Evolutionary conservation across 2,888 invertebrate genomes (phyloP).

Genomic region (Yponomeuta sedellus): DNA sequence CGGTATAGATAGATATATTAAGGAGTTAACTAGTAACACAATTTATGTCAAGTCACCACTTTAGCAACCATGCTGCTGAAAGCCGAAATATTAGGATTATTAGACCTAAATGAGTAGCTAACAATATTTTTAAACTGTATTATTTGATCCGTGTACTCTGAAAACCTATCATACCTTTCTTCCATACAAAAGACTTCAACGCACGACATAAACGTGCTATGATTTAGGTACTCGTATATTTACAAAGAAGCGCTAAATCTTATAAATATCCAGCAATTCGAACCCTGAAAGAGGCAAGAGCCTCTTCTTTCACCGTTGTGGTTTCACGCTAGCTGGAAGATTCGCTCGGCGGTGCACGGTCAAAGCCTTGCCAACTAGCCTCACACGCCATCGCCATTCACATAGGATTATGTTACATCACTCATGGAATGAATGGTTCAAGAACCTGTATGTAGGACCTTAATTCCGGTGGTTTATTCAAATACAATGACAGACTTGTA

Average conservation of each 20-base stretch:
- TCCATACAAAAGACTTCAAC: neutral
- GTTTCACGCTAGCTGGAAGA: constrained; percentile 7
- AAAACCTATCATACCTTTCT: too few species aligned
- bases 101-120: too few species aligned
- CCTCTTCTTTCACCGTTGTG: constrained; percentile 5
- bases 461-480: too few species aligned
- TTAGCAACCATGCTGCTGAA: too few species aligned
- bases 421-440: neutral
- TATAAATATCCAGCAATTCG: neutral
- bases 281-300: neutral
- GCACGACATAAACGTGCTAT: neutral
- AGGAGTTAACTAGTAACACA: too few species aligned
- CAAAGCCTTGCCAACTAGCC: constrained; percentile 5
- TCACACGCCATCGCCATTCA: neutral
- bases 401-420: constrained; percentile 2
- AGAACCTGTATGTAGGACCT: neutral
- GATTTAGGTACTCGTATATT: neutral
- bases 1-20: too few species aligned
- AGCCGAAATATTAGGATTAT: too few species aligned
- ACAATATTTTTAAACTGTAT: too few species aligned
- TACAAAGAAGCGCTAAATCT: neutral
- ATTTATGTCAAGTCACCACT: too few species aligned
- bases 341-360: neutral
- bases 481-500: too few species aligned
- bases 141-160: too few species aligned